A percentile compares a stretch with the other conserved stretches of the same genome.
Evolutionary conservation across 2,888 invertebrate species (phyloP).

Genomic region (Idaea biselata): DNA sequence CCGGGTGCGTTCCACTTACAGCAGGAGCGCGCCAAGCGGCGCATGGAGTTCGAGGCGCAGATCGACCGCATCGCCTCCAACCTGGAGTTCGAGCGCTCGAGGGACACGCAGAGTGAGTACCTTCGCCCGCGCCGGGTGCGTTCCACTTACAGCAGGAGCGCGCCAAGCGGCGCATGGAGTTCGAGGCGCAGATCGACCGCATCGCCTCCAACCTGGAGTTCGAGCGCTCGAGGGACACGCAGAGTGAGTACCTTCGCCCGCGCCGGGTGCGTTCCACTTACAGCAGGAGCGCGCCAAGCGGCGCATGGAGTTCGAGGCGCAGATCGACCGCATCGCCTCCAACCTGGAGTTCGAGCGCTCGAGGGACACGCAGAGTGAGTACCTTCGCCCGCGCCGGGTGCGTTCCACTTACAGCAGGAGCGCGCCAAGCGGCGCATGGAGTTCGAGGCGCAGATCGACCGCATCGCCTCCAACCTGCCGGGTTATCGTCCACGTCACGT

Average conservation of each 20-base stretch:
- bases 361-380: constrained; percentile 93
- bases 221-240: constrained; percentile 95
- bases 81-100: constrained; percentile 96
- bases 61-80: constrained; percentile 96
- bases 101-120: constrained; percentile 92
- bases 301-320: constrained; percentile 97
- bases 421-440: constrained; percentile 96
- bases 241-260: constrained; percentile 81
- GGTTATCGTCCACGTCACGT: too few species aligned
- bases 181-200: constrained; percentile 97
- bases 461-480: constrained; percentile 96
- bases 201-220: constrained; percentile 97
- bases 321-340: constrained; percentile 95
- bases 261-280: constrained; percentile 95
- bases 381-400: constrained; percentile 84
- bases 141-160: constrained; percentile 98
- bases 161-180: constrained; percentile 96
- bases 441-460: constrained; percentile 97
- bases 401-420: constrained; percentile 98
- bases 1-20: constrained; percentile 96
- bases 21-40: constrained; percentile 96
- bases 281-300: constrained; percentile 98
- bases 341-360: constrained; percentile 98
- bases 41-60: constrained; percentile 98
- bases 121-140: constrained; percentile 86